Base-by-base conservation (phyloP, 2,888 invertebrate genomes). In the Orchesella flavescens region DNA sequence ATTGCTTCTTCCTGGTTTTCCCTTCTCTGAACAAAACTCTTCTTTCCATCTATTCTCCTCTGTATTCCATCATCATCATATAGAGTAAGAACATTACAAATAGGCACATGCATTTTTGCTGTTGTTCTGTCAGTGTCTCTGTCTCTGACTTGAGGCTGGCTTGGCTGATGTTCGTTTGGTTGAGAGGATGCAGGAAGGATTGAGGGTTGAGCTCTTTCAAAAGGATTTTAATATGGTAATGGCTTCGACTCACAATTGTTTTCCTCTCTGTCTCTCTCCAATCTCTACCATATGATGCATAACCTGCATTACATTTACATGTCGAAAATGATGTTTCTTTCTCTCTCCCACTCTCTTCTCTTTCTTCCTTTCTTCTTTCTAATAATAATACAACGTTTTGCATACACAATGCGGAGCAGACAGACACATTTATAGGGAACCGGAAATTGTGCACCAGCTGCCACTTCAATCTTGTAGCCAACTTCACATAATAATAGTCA, bases 201-300 rank as follows among this genome's bases (percentile, higher is more conserved):
- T 55, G 55, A 68, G 71, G 21, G 17, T 17, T 21, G 21, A 59
- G 12, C 21, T 49, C 68, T 59, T 73, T 80, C 73, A 73, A 80
- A 66, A 55, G 80, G 73, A 80, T 80, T 80, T 80, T 80, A 80
- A 74, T 80, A 80, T 73, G 73, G 80, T 59, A 80, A 80, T 80
- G 80, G 73, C 79, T 63, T 61, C 19, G 63, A 21, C 23, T 66
- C 66, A 43, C 66, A 66, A 66, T 44, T 44, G 66, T 44, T 66
- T 66, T 43, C 44, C 43, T 44, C 46, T 34, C 34, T 34, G 34
- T 34, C 34, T 34, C 7, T 2, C 34, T 34, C 34, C 34, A 34
- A 34, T 34, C 34, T 34, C 34, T 34, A 34, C 34, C 34, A 34
- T 34, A 34, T 34, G 34, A 34, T 34, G 34, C 34, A 2, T 34